Evolutionary conservation across 2,888 invertebrate genomes (phyloP), one percentile per base, ranked within the genome.

Genomic region (Slavum lentiscoides): DNA sequence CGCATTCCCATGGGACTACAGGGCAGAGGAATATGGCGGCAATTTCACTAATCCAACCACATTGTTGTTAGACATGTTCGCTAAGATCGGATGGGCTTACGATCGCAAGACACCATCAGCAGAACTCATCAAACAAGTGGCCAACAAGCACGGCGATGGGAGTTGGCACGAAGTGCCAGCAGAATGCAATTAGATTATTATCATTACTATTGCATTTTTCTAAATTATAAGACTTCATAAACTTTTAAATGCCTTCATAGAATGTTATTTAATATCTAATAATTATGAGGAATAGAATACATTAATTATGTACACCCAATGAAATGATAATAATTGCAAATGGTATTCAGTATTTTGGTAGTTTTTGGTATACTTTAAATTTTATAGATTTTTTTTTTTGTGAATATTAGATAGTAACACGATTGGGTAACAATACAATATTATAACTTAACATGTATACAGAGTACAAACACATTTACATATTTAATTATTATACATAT

Each of bases 1-100:
- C 87, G 92, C 93, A 0, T 96, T 96, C 87, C 96, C 96, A 0
- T 94, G 94, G 92, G 96, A 96, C 86, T 96, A 96, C 89, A 93
- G 94, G 85, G 93, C 96, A 53, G 92, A 94, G 7, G 96, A 96
- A 86, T 88, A 94, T n/a, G 94, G 94, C 19, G 85, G 86, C 66
- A 87, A 87, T 83, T 84, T 84, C 37, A 84, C 86, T 69, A 91
- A 91, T 84, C 73, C 87, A 0, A 90, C 90, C 1, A 89, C 89
- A 0, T 85, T 87, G 2, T 88, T 90, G 84, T 89, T 91, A 82
- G 90, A 91, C 84, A 85, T 87, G 75, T 87, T 87, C 85, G 87
- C 87, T 13, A 84, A 83, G 68, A 82, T 89, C 39, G 89, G 89
- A n/a, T 92, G 91, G 91, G 94, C 92, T 0, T 94, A 93, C 86